phyloP scores from a whole-genome alignment of 2,888 invertebrate species.

The Galeruca laticollis region DNA sequence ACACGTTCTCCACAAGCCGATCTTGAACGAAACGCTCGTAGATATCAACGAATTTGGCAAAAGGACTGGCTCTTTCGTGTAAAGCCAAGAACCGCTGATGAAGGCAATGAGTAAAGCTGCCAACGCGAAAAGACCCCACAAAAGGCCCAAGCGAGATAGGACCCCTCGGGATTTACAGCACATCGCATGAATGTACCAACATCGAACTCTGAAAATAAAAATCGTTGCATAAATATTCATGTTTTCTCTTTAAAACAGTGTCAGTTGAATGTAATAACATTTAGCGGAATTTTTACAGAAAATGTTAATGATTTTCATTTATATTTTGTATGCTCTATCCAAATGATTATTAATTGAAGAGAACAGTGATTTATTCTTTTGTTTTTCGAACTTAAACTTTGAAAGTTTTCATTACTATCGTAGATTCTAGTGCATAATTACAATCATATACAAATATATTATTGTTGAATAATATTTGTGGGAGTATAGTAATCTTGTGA shows the following conservation, averaged over 20 bases:
- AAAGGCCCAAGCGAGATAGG: slow-evolving; percentile 66
- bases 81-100: slow-evolving; percentile 68
- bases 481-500: too few species aligned
- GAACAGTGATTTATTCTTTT: too few species aligned
- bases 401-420: too few species aligned
- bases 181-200: slow-evolving; percentile 51
- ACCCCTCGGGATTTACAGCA: slow-evolving; percentile 63
- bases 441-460: too few species aligned
- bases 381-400: too few species aligned
- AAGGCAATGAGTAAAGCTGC: slow-evolving; percentile 67
- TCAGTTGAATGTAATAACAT: background rate
- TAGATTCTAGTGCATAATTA: too few species aligned
- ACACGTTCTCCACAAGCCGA: slow-evolving; percentile 69
- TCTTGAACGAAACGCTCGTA: slow-evolving; percentile 67
- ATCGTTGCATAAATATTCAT: background rate
- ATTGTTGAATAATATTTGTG: too few species aligned
- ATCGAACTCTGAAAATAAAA: slow-evolving; percentile 33
- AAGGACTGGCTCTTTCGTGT: slow-evolving; percentile 67
- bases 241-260: background rate
- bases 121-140: slow-evolving; percentile 66
- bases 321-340: background rate
- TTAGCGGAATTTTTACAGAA: background rate
- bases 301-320: background rate
- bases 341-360: background rate
- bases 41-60: slow-evolving; percentile 65